Base-by-base conservation (phyloP, 2,113 vertebrate genomes). In the Lepisosteus oculatus region DNA sequence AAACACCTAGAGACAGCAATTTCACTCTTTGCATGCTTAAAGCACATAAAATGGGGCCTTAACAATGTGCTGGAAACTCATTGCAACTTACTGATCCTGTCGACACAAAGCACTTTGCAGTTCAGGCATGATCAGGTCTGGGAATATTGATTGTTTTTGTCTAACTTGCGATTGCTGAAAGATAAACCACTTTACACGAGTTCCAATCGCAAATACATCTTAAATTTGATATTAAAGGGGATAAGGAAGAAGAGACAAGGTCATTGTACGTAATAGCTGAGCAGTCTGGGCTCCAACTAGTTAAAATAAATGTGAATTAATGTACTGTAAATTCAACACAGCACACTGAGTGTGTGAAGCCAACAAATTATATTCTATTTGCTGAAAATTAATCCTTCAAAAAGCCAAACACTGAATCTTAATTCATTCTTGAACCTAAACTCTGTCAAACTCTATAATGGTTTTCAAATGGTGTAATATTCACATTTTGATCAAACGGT, bases 1-100 rank as follows among this genome's bases (percentile, higher is more conserved):
- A 93, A 95, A 94, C 93, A 93, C 92, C 92, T 92, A 93, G 87
- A 89, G 90, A 91, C 90, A 86, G 86, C 92, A 87, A 89, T 90
- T 92, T 94, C 93, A 85, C 90, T 93, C 90, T 85, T 84, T 88
- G 90, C 89, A 91, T 93, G 93, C 86, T 92, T 75, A 70, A 78
- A 75, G 86, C 85, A 88, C 93, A 93, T 90, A 90, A 92, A 94
- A 87, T 84, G 83, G 87, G 75, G 84, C 79, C 81, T 88, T 79
- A 85, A 92, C 89, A 93, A 90, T 91, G 87, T 90, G 87, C 84
- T 87, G 84, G 87, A 91, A 88, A 86, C 89, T 93, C 93, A 93
- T 94, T 95, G 91, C 85, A 80, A 88, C 85, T 77, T 68, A 47
- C 76, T 80, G 81, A 70, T 83, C 80, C 80, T 90, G 93, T 93